These are phyloP conservation scores for Acrobasis suavella DNA, from an alignment of 2,888 invertebrate genomes.

Conservation along the genomic window DNA sequence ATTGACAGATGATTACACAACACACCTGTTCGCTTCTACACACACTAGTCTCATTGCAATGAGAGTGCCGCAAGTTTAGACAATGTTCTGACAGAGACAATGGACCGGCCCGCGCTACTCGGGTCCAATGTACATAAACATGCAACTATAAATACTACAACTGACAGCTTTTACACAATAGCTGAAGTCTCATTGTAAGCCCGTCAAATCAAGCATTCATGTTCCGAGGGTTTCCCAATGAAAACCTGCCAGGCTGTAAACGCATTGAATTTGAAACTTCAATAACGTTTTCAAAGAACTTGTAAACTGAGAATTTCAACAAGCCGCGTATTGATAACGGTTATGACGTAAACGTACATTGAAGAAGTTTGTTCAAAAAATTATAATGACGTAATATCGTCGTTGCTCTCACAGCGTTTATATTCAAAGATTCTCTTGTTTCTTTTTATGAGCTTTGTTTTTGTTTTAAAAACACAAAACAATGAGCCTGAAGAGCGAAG, in stretches of 20 bases:
- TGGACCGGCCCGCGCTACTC: conserved; percentile 11
- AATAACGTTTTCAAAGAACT: background rate
- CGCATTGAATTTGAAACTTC: conserved; percentile 17
- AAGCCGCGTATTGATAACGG: background rate
- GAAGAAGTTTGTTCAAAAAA: too few relatives aligned
- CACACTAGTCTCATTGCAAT: conserved; percentile 3
- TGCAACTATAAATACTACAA: conserved; percentile 15
- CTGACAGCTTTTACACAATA: conserved; percentile 29
- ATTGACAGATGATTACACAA: conserved; percentile 3
- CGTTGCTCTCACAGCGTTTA: too few relatives aligned
- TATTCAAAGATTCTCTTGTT: too few relatives aligned
- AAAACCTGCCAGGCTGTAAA: conserved; percentile 20
- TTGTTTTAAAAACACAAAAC: too few relatives aligned
- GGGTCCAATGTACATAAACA: conserved; percentile 1
- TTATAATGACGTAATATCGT: too few relatives aligned
- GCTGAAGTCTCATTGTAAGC: conserved; percentile 20
- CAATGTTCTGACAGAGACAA: conserved; percentile 33
- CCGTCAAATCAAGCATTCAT: conserved; percentile 14
- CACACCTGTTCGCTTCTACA: background rate
- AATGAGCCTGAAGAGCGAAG: too few relatives aligned
- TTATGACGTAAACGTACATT: background rate
- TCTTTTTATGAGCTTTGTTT: too few relatives aligned
- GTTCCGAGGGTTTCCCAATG: conserved; percentile 18
- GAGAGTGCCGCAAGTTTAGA: conserved; percentile 31
- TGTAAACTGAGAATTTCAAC: background rate